These are phyloP conservation scores for Gadopsis bispinosus DNA, from an alignment of 2,797 vertebrate species.

Conservation along the genomic window DNA sequence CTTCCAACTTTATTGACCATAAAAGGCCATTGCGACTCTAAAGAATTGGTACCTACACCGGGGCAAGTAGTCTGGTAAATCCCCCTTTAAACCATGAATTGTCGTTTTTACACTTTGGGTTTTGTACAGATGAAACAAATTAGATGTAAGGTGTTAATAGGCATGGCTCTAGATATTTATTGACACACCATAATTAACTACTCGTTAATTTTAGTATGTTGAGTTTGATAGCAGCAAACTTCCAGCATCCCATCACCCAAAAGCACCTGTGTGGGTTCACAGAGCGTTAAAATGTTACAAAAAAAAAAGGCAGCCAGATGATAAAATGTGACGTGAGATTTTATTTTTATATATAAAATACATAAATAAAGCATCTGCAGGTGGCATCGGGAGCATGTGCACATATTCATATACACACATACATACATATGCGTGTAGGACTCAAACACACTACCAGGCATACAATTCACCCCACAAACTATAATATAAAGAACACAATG, in stretches of 20 bases:
- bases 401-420: slow-evolving; percentile 68
- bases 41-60: too few species aligned
- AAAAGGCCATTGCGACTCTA: too few species aligned
- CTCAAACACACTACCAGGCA: slow-evolving; percentile 54
- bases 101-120: too few species aligned
- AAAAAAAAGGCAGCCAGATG: not conserved
- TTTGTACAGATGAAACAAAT: too few species aligned
- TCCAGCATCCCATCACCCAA: not conserved
- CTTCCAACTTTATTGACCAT: too few species aligned
- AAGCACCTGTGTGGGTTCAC: not conserved
- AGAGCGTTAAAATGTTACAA: not conserved
- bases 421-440: slow-evolving; percentile 36
- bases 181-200: too few species aligned
- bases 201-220: too few species aligned
- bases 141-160: too few species aligned
- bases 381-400: slow-evolving; percentile 79
- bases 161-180: too few species aligned
- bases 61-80: too few species aligned
- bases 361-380: slow-evolving; percentile 89
- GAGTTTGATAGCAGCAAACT: not conserved
- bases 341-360: slow-evolving; percentile 89
- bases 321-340: slow-evolving; percentile 64
- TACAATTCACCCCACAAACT: slow-evolving; percentile 52
- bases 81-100: too few species aligned
- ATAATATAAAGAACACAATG: slow-evolving; percentile 41